Evolutionary conservation across 2,888 invertebrate genomes (phyloP), one percentile per base, ranked within the genome.

Genomic region (Thyatira batis): DNA sequence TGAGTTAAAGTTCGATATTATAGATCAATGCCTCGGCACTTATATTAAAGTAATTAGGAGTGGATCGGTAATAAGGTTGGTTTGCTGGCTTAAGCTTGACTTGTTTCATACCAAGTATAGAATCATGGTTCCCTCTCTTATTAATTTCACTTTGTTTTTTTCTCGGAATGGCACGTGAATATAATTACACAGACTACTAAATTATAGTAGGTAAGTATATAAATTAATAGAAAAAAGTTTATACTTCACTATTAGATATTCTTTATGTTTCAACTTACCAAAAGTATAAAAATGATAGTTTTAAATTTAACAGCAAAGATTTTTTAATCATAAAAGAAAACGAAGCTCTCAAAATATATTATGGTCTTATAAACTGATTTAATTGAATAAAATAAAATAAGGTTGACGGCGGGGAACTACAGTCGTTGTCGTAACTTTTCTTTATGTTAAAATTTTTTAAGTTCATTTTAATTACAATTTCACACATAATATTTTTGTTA

Each of bases 51-150:
- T 43, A 49, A 48, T 55, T 58, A 58, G 63, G 52, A 25, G 55
- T 67, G 62, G 53, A 60, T 60, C 46, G 61, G 71, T 72, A 73
- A 78, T 72, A 67, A 69, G 71, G 63, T 65, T 70, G 72, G 67
- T 65, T 71, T 70, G 72, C 67, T 66, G 72, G 71, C 60, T 60
- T 63, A 69, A 69, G 71, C 71, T 72, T 74, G 58, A 56, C 55
- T 59, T 61, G 62, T 48, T 52, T 49, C 45, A 44, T 58, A 23
- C 43, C 17, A 17, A 39, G 39, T 39, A 39, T 17, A n/a, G 39
- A 17, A 39, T 27, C 17, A 20, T 48, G n/a, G 45, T 45, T 10
- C 27, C 27, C 10, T 28, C 20, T 48, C 20, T 25, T 17, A 48
- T 48, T 48, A 48, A 28, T 48, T 27, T 28, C 9, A 48, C 48